Conservation (phyloP, 2,797 vertebrate species). For the Taeniopygia guttata region DNA sequence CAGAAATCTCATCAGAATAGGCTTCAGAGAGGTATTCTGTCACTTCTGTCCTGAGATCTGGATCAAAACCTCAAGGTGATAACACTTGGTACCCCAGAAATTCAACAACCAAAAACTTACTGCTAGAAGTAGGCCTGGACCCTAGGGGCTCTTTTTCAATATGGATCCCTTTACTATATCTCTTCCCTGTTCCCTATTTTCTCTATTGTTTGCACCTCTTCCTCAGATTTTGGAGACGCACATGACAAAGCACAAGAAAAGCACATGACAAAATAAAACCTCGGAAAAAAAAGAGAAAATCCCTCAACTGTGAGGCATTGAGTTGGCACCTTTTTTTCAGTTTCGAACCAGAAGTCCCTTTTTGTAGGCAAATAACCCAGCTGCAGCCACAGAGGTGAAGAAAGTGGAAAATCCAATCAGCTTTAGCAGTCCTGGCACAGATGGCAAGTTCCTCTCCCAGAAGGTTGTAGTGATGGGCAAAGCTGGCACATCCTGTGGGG, state of each 20-base stretch:
- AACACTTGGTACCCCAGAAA: background rate
- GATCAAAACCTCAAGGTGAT: background rate
- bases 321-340: constrained; percentile 33
- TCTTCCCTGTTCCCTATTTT: background rate
- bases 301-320: background rate
- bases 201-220: background rate
- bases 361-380: constrained; percentile 81
- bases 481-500: constrained; percentile 85
- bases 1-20: background rate
- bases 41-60: background rate
- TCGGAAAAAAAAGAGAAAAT: background rate
- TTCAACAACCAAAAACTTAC: background rate
- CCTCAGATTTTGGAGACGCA: background rate
- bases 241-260: background rate
- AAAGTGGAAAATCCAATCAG: constrained; percentile 82
- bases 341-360: constrained; percentile 78
- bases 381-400: constrained; percentile 73
- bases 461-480: constrained; percentile 85
- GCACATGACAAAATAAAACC: background rate
- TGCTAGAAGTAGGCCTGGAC: background rate
- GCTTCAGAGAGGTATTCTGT: background rate
- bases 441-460: constrained; percentile 91
- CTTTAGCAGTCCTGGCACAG: constrained; percentile 85
- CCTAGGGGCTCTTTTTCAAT: background rate
- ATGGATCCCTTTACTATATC: background rate